These are phyloP conservation scores for Epirrita christyi DNA, from an alignment of 2,888 invertebrate genomes.

Conservation along the genomic window DNA sequence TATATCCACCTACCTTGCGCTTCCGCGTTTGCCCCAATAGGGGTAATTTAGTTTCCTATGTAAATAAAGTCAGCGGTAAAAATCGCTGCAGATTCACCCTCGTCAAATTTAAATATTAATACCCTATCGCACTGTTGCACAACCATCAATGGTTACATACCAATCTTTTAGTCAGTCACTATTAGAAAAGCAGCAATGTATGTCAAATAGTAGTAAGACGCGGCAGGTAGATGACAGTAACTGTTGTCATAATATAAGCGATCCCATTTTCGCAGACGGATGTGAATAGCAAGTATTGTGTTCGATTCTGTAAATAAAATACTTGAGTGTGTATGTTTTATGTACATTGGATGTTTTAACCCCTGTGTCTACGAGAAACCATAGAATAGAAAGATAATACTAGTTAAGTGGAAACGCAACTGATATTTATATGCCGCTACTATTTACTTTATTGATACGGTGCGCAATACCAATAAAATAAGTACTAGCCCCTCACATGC, in stretches of 20 bases:
- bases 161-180: background rate
- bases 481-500: no score
- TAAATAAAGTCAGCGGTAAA: conserved; percentile 60
- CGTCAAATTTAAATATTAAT: conserved; percentile 40
- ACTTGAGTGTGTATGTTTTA: conserved; percentile 38
- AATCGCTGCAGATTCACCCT: conserved; percentile 51
- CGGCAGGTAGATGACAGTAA: conserved; percentile 4
- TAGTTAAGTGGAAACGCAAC: no score
- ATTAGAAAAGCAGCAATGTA: conserved; percentile 4
- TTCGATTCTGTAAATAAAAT: conserved; percentile 48
- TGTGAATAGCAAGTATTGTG: conserved; percentile 42
- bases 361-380: conserved; percentile 10
- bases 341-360: conserved; percentile 35
- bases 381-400: no score
- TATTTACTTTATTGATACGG: no score
- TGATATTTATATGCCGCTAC: no score
- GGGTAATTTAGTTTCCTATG: conserved; percentile 62
- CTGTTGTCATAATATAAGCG: conserved; percentile 32
- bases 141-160: conserved; percentile 31
- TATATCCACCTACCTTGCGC: conserved; percentile 24
- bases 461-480: no score
- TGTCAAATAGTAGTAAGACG: background rate
- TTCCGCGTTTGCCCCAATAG: conserved; percentile 46
- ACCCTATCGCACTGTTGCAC: background rate
- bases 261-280: conserved; percentile 44